Evolutionary conservation across 2,888 invertebrate genomes (phyloP).

Genomic region (Lasioglossum vierecki): DNA sequence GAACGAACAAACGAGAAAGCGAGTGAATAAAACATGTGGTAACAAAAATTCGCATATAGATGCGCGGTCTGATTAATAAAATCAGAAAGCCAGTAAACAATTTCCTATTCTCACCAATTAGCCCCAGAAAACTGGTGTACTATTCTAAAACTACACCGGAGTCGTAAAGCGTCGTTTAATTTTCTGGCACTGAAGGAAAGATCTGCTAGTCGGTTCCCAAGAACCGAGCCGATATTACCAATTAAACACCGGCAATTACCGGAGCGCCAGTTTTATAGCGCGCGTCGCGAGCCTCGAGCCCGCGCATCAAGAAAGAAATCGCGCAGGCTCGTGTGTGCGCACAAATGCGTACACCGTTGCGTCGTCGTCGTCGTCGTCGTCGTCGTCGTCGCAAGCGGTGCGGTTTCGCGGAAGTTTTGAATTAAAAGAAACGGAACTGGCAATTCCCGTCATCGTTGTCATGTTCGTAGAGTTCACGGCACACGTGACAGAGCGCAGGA

Average conservation of each 20-base stretch:
- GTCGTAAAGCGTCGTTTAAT: not conserved
- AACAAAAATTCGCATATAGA: not conserved
- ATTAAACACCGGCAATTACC: constrained; percentile 3
- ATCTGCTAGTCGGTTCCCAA: not conserved
- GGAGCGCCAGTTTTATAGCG: not conserved
- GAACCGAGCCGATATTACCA: not conserved
- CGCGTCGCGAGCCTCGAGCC: not conserved
- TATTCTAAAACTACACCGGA: not conserved
- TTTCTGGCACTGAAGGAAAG: not conserved
- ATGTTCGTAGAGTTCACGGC: constrained; percentile 56
- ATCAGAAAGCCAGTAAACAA: not conserved
- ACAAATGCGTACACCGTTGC: not conserved
- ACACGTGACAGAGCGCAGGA: constrained; percentile 62
- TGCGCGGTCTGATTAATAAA: not conserved
- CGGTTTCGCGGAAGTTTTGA: constrained; percentile 69
- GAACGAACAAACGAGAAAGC: too few species aligned
- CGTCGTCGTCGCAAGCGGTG: constrained; percentile 26
- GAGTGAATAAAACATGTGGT: too few species aligned
- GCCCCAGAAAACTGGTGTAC: not conserved
- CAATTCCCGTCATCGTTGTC: constrained; percentile 65
- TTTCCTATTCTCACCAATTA: not conserved
- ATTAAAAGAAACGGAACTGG: constrained; percentile 73
- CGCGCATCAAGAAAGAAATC: not conserved
- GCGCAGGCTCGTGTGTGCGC: not conserved
- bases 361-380: too few species aligned